Conservation (phyloP, 2,797 vertebrate species). For the Halcyon leucocephala region DNA sequence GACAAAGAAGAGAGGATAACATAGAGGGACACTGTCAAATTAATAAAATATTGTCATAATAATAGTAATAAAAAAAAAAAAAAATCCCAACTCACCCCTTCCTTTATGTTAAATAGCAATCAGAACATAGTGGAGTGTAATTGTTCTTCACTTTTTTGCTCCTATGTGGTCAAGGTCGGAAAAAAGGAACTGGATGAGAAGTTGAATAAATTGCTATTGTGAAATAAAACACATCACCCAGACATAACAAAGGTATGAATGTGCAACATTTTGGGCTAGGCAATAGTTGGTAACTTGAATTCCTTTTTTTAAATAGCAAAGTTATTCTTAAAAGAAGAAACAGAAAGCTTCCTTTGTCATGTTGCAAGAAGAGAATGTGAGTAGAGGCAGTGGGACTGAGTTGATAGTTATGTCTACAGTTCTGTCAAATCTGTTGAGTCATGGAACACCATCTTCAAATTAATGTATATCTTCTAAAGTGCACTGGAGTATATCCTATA, state of each 20-base stretch:
- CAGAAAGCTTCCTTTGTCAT: rapidly evolving
- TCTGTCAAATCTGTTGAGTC: not conserved
- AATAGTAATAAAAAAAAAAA: not conserved
- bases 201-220: not conserved
- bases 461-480: not conserved
- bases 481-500: not conserved
- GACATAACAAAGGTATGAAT: not conserved
- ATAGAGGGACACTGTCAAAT: not conserved
- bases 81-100: not conserved
- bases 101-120: not conserved
- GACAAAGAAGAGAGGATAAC: not conserved
- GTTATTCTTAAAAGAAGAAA: not conserved
- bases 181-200: not conserved
- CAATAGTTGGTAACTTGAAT: not conserved
- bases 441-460: not conserved
- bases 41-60: not conserved
- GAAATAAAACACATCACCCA: not conserved
- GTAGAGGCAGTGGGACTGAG: not conserved
- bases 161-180: not conserved
- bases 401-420: not conserved
- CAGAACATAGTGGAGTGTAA: not conserved
- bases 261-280: not conserved
- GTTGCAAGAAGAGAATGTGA: not conserved
- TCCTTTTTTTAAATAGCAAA: not conserved
- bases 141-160: not conserved